phyloP scores from a whole-genome alignment of 2,113 vertebrate species.

The Oxyura jamaicensis region DNA sequence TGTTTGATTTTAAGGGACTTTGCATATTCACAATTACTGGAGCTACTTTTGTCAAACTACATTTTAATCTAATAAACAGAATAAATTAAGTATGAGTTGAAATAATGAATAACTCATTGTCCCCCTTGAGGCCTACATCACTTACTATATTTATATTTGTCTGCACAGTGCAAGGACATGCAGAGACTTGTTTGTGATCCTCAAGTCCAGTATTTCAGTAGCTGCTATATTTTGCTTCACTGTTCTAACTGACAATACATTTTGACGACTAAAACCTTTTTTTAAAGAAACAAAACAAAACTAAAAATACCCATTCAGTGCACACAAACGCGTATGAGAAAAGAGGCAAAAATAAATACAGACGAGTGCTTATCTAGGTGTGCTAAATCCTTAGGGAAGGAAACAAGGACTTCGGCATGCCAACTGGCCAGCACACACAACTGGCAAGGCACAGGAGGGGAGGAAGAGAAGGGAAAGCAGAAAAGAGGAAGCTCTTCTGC shows the following conservation, averaged over 20 bases:
- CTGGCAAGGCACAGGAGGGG: background rate
- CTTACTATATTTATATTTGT: constrained; percentile 70
- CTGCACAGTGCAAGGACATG: constrained; percentile 68
- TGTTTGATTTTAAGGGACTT: constrained; percentile 10
- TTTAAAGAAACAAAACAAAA: background rate
- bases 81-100: constrained; percentile 55
- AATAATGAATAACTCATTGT: constrained; percentile 71
- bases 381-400: background rate
- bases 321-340: background rate
- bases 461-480: constrained; percentile 27
- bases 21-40: constrained; percentile 29
- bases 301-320: background rate
- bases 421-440: background rate
- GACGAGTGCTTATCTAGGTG: background rate
- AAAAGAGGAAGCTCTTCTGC: constrained; percentile 34
- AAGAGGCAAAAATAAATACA: background rate
- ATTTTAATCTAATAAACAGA: constrained; percentile 68
- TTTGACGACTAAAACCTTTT: background rate
- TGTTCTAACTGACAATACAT: constrained; percentile 17
- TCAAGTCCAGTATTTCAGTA: constrained; percentile 60
- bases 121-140: constrained; percentile 47
- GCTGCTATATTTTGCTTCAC: constrained; percentile 60
- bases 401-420: background rate
- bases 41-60: constrained; percentile 17
- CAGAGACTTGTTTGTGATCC: constrained; percentile 72